Conservation (phyloP, 2,797 vertebrate species). For the Sebastes iracundus region DNA sequence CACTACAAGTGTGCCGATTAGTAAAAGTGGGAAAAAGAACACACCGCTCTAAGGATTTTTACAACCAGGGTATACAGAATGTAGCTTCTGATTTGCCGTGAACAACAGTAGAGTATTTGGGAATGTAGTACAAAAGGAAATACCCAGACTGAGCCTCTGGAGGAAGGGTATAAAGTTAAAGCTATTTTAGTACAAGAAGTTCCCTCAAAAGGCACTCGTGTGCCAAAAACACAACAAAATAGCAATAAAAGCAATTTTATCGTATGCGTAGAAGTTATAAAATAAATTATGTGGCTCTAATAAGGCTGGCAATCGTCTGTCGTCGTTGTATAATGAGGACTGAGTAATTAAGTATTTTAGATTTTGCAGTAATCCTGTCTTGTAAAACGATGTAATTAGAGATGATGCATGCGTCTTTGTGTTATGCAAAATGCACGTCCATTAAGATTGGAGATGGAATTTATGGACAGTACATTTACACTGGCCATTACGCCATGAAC, state of each 20-base stretch:
- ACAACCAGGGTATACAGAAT: conserved; percentile 31
- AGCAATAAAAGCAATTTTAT: conserved; percentile 65
- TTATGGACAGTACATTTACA: conserved; percentile 20
- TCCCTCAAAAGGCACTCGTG: conserved; percentile 45
- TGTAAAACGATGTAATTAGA: conserved; percentile 74
- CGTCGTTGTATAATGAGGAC: conserved; percentile 66
- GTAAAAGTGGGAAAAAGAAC: conserved; percentile 38
- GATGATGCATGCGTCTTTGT: conserved; percentile 64
- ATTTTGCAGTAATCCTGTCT: conserved; percentile 66
- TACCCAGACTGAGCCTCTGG: conserved; percentile 25
- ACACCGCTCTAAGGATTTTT: conserved; percentile 43
- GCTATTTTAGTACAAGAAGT: conserved; percentile 28
- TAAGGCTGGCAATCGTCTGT: conserved; percentile 60
- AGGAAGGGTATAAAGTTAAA: conserved; percentile 39
- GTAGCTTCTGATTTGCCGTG: conserved; percentile 49
- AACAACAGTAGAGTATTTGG: conserved; percentile 44
- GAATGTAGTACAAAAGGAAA: conserved; percentile 38
- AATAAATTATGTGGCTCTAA: conserved; percentile 65
- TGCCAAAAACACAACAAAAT: conserved; percentile 61
- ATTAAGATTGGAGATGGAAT: conserved; percentile 43
- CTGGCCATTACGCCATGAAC: not conserved
- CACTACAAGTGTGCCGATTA: conserved; percentile 54
- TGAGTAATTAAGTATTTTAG: conserved; percentile 73
- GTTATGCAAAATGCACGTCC: conserved; percentile 56
- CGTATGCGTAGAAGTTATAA: conserved; percentile 56